Evolutionary conservation across 2,797 vertebrate genomes (phyloP), one percentile per base, ranked within the genome.

Genomic region (Xyrichtys novacula): DNA sequence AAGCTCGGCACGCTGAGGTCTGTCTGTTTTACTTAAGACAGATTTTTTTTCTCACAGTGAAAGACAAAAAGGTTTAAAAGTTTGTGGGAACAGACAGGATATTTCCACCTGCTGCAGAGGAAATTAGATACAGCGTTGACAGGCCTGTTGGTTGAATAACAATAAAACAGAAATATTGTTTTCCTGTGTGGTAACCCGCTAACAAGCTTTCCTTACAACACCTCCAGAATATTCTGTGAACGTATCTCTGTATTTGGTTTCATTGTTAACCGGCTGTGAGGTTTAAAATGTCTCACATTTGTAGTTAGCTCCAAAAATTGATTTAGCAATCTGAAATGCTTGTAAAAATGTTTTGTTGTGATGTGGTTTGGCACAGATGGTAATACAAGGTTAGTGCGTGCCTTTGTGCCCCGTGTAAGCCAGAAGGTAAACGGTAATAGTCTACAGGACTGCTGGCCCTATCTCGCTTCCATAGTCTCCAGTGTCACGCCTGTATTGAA

Each of bases 401-500:
- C 77, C 85, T 88, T 74, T 88, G 83, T 88, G 86, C 66, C 87
- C 83, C 29, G 76, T 85, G 76, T 84, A 85, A 91, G 90, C 92
- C 91, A 94, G 90, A 93, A 91, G 92, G 92, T 93, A 94, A 93
- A 93, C 91, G 91, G 89, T 90, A 91, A 92, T 90, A 95, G 94
- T 89, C 83, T 94, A 91, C 95, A 95, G 95, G 93, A 96, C 94
- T 95, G 95, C 92, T 95, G 95, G 95, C 94, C 95, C 96, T 95
- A 97, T 96, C 89, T 96, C 95, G 95, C 94, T 94, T 95, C 95
- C 95, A 95, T 96, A 96, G 96, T 96, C 95, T 96, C 81, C 94
- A 91, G 95, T 98, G 98, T 98, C 98, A 98, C 91, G 93, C 94
- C 94, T 93, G 96, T 95, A 97, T 97, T 98, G 96, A 97, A 96